These are phyloP conservation scores for Sebastes kiyomatsui DNA, from an alignment of 2,797 vertebrate species.

Conservation along the genomic window DNA sequence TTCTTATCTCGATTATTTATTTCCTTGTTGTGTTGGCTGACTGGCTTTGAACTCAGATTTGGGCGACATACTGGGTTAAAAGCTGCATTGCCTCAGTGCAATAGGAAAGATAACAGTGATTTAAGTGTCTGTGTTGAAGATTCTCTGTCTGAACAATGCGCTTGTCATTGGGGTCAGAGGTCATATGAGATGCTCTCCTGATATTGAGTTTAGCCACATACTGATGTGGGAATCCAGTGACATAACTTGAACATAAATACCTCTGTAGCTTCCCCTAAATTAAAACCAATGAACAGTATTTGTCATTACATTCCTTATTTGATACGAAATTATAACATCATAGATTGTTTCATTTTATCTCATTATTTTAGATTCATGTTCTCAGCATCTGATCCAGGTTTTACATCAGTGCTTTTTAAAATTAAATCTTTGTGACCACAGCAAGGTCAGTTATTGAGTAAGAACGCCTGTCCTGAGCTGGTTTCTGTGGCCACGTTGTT, in stretches of 20 bases:
- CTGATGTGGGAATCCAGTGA: background rate
- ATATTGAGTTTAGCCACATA: background rate
- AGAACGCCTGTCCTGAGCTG: background rate
- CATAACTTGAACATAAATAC: background rate
- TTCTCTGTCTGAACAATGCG: constrained; percentile 5
- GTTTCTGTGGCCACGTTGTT: background rate
- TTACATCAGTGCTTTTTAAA: background rate
- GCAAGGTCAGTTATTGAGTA: constrained; percentile 7
- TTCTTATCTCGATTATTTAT: no score
- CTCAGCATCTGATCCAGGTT: background rate
- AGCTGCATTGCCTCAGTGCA: constrained; percentile 16
- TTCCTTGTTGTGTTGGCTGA: background rate
- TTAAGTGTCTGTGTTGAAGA: constrained; percentile 29
- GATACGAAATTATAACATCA: background rate
- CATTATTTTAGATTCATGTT: background rate
- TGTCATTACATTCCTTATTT: background rate
- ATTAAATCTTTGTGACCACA: constrained; percentile 10
- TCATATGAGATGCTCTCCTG: background rate
- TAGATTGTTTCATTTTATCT: constrained; percentile 11
- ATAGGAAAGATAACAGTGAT: constrained; percentile 8
- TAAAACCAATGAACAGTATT: constrained; percentile 1
- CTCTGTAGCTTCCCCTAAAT: background rate
- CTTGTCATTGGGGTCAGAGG: background rate
- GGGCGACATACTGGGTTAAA: background rate
- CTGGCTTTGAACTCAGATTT: background rate